phyloP scores from a whole-genome alignment of 2,797 vertebrate species.

The Phataginus tetradactyla region DNA sequence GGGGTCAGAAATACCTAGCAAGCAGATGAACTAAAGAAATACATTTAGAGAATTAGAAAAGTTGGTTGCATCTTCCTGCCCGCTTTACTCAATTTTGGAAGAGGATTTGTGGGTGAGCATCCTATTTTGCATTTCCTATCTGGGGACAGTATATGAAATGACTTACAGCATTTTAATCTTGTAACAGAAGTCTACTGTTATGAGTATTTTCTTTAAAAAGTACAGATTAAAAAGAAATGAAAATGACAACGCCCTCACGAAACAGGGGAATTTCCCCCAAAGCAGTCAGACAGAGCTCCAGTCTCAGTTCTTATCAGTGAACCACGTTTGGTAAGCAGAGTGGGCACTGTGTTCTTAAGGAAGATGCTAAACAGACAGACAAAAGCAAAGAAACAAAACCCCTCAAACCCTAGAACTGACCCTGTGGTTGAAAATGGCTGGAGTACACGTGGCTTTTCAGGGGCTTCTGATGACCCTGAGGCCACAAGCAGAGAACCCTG shows the following conservation, averaged over 20 bases:
- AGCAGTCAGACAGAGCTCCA: background rate
- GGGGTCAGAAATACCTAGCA: slow-evolving; percentile 45
- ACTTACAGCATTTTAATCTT: slow-evolving; percentile 68
- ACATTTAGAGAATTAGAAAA: slow-evolving; percentile 43
- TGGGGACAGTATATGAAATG: slow-evolving; percentile 69
- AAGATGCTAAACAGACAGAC: background rate
- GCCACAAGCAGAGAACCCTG: background rate
- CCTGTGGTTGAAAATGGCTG: background rate
- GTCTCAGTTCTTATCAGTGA: background rate
- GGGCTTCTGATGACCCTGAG: background rate
- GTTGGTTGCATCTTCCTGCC: background rate
- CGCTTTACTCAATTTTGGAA: slow-evolving; percentile 12
- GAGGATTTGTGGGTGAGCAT: slow-evolving; percentile 42
- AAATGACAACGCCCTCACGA: slow-evolving; percentile 14
- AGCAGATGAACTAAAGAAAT: slow-evolving; percentile 47
- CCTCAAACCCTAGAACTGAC: background rate
- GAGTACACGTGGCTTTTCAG: background rate
- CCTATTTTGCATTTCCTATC: slow-evolving; percentile 44
- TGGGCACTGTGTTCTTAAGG: background rate
- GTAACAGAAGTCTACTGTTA: slow-evolving; percentile 65
- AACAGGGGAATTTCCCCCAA: background rate
- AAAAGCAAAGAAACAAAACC: background rate
- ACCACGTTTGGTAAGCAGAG: slow-evolving; percentile 1
- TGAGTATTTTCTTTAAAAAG: slow-evolving; percentile 55
- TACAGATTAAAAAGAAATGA: slow-evolving; percentile 54